Conservation (phyloP, 2,113 vertebrate species). For the Anarhynchus alexandrinus region DNA sequence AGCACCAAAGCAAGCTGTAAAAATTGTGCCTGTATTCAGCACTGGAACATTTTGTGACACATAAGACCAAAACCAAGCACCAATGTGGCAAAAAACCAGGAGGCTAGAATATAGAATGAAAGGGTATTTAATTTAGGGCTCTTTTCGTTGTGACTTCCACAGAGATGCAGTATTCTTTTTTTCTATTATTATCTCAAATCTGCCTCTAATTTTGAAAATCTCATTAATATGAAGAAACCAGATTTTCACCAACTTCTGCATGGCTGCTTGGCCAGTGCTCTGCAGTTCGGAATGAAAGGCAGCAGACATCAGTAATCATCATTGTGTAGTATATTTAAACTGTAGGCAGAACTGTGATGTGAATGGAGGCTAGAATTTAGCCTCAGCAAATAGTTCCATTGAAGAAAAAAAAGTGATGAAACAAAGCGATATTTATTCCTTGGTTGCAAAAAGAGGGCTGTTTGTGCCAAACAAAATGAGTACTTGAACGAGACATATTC, state of each 20-base stretch:
- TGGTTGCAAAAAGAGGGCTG: constrained; percentile 22
- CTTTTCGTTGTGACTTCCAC: neutral
- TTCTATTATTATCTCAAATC: neutral
- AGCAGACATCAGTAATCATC: neutral
- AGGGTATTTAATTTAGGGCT: neutral
- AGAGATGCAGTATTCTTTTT: neutral
- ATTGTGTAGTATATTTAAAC: neutral
- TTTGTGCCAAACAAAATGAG: constrained; percentile 57
- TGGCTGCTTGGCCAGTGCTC: neutral
- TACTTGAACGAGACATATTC: constrained; percentile 37
- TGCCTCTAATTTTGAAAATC: neutral
- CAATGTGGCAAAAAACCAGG: neutral
- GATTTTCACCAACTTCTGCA: neutral
- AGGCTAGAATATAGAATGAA: neutral
- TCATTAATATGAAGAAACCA: neutral
- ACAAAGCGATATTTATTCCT: constrained; percentile 45
- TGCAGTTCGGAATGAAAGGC: neutral
- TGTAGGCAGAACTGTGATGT: neutral
- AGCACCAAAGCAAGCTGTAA: neutral
- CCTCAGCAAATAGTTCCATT: neutral
- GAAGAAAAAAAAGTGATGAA: constrained; percentile 21
- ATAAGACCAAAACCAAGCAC: neutral
- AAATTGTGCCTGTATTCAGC: neutral
- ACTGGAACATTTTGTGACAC: neutral
- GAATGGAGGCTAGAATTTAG: neutral